Evolutionary conservation across 2,113 vertebrate genomes (phyloP).

Genomic region (Pseudolaguvia tuberculata): DNA sequence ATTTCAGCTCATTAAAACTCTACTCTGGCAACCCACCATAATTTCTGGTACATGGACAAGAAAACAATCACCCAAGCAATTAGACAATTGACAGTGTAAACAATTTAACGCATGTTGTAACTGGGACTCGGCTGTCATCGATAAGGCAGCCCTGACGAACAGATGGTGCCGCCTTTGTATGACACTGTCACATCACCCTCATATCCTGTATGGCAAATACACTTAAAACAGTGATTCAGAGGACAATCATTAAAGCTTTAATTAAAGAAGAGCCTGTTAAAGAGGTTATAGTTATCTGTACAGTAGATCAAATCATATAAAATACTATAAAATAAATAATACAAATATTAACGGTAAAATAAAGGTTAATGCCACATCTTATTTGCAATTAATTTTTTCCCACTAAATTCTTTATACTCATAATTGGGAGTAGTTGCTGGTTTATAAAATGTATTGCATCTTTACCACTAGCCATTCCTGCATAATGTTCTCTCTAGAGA

Average conservation of each 20-base stretch:
- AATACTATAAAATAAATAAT: no score
- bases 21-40: neutral
- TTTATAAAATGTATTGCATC: no score
- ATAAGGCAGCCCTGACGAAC: constrained; percentile 26
- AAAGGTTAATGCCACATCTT: no score
- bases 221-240: neutral
- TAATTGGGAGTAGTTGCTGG: no score
- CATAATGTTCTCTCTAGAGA: no score
- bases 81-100: constrained; percentile 25
- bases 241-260: constrained; percentile 1
- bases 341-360: no score
- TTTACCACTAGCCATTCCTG: no score
- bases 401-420: no score
- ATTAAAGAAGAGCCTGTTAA: neutral
- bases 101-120: constrained; percentile 42
- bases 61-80: constrained; percentile 22
- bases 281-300: neutral
- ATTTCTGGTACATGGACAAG: constrained; percentile 14
- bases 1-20: neutral
- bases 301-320: neutral
- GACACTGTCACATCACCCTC: constrained; percentile 9
- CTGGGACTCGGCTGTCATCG: constrained; percentile 13
- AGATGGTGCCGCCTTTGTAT: constrained; percentile 43
- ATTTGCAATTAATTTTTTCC: no score
- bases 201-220: constrained; percentile 14